Evolutionary conservation across 2,797 vertebrate genomes (phyloP).

Genomic region (Chaenodraco wilsoni): DNA sequence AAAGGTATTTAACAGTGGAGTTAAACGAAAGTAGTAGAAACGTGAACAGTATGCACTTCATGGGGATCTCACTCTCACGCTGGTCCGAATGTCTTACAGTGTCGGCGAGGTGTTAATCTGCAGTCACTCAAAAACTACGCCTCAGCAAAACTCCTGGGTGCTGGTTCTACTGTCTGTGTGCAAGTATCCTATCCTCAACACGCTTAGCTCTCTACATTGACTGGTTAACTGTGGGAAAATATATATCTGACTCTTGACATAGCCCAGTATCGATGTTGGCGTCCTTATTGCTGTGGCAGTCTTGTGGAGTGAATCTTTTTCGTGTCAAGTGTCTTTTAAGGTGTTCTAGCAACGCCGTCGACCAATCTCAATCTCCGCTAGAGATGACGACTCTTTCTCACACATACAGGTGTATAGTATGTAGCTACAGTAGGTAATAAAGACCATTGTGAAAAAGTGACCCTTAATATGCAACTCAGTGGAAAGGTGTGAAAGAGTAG

Average conservation of each 20-base stretch:
- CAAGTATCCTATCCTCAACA: conserved; percentile 59
- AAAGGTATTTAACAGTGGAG: conserved; percentile 58
- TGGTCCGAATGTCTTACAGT: conserved; percentile 55
- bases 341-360: conserved; percentile 74
- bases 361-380: conserved; percentile 72
- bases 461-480: conserved; percentile 86
- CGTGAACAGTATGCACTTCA: conserved; percentile 68
- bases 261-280: conserved; percentile 81
- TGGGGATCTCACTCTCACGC: conserved; percentile 63
- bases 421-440: conserved; percentile 83
- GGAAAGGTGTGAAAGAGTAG: conserved; percentile 81
- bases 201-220: conserved; percentile 74
- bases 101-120: conserved; percentile 54
- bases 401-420: conserved; percentile 79
- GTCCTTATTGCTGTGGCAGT: conserved; percentile 82
- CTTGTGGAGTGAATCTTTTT: conserved; percentile 82
- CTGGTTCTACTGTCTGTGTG: conserved; percentile 49
- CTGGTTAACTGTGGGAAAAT: conserved; percentile 81
- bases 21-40: conserved; percentile 36
- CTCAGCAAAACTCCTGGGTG: conserved; percentile 55
- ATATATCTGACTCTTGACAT: conserved; percentile 77
- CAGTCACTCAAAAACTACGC: conserved; percentile 39
- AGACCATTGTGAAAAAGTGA: conserved; percentile 85
- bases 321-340: conserved; percentile 81
- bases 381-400: conserved; percentile 57